These are phyloP conservation scores for Megaceryle maxima DNA, from an alignment of 2,113 vertebrate genomes.

Conservation along the genomic window DNA sequence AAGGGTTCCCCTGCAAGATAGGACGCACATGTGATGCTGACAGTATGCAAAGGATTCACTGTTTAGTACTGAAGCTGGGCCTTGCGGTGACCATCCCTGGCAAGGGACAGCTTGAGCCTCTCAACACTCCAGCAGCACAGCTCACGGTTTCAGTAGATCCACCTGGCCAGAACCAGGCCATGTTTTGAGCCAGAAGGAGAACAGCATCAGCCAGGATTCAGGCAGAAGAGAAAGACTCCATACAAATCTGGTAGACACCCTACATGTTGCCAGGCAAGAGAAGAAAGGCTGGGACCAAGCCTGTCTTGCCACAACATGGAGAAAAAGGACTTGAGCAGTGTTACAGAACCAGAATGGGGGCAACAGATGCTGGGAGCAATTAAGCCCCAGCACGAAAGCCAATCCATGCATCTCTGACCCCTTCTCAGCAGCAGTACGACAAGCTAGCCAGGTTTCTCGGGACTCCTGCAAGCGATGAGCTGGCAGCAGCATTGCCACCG, in stretches of 20 bases:
- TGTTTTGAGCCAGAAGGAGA: not conserved
- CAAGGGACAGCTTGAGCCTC: not conserved
- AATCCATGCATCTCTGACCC: accelerated
- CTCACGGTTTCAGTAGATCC: not conserved
- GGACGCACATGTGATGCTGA: not conserved
- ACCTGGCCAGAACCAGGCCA: not conserved
- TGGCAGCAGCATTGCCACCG: not conserved
- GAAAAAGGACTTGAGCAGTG: not conserved
- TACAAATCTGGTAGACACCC: not conserved
- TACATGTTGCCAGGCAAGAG: not conserved
- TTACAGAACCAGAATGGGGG: not conserved
- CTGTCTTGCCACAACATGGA: not conserved
- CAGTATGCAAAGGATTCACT: not conserved
- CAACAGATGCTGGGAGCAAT: not conserved
- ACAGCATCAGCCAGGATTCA: not conserved
- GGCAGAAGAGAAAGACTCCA: not conserved
- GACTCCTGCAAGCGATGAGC: not conserved
- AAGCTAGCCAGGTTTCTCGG: not conserved
- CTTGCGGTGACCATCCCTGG: not conserved
- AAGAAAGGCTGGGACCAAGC: not conserved
- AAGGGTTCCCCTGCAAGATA: not conserved
- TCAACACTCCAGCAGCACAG: not conserved
- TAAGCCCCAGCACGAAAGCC: not conserved
- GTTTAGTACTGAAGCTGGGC: too few relatives aligned
- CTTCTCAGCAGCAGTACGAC: not conserved